phyloP scores from a whole-genome alignment of 2,888 invertebrate species.

The Ormyrus nitidulus region DNA sequence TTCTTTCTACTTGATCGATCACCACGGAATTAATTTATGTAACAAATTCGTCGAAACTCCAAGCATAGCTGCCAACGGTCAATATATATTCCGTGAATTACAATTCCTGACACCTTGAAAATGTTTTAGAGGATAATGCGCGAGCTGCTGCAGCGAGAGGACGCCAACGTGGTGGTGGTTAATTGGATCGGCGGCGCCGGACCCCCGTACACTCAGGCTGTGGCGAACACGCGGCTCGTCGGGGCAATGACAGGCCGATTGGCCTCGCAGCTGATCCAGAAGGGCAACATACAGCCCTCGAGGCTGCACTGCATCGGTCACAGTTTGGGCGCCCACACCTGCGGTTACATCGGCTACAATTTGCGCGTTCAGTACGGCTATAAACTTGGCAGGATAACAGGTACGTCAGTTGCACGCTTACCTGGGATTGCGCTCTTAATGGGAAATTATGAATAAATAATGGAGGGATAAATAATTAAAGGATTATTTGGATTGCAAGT shows the following conservation, averaged over 20 bases:
- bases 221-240: conserved; percentile 91
- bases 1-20: no score
- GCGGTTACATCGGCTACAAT: conserved; percentile 88
- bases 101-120: neutral
- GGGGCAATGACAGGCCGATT: conserved; percentile 90
- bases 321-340: conserved; percentile 90
- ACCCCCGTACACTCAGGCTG: conserved; percentile 94
- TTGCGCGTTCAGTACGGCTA: conserved; percentile 79
- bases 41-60: no score
- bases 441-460: no score
- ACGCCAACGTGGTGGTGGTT: conserved; percentile 86
- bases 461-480: no score
- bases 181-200: conserved; percentile 92
- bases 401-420: conserved; percentile 69
- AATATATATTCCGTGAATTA: no score
- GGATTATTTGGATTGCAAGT: no score
- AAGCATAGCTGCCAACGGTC: no score
- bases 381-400: conserved; percentile 87
- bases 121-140: conserved; percentile 83
- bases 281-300: conserved; percentile 75
- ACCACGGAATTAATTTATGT: no score
- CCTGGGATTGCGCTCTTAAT: no score
- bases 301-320: conserved; percentile 91
- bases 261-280: conserved; percentile 74
- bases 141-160: conserved; percentile 83